Evolutionary conservation across 2,888 invertebrate species (phyloP), one percentile per base, ranked within the genome.

Genomic region (Teleogryllus oceanicus): DNA sequence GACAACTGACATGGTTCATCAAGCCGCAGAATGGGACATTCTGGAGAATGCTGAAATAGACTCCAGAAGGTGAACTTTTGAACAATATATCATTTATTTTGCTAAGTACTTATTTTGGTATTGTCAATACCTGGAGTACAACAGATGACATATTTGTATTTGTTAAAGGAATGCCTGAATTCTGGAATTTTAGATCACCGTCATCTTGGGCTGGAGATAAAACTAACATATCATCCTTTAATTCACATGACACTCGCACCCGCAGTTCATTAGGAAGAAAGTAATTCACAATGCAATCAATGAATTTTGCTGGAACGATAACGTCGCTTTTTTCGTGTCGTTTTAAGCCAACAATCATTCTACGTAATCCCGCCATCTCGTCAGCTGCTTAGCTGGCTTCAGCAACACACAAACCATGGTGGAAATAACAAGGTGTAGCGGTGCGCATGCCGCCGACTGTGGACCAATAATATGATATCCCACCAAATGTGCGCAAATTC

Each of bases 31-130:
- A 82, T 18, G n/a, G 84, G 84, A 80, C 84, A 84, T 49, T 81
- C 81, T 75, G 82, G 81, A 20, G 84, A 83, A 78, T 84, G 84
- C 83, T 83, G 74, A 12, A 83, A 83, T 62, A 16, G 62, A 62
- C n/a, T 62, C n/a, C 62, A 77, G 80, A 75, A 78, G n/a, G 37
- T n/a, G n/a, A 76, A 21, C 16, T 21, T 20, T 24, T 76, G 37
- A 21, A 2, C 20, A 12, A 21, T 24, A 13, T 1, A 21, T 20
- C 4, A 37, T 10, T 74, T n/a, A n/a, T 10, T 10, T 20, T 16
- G 21, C 10, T 74, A 12, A 74, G 11, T 18, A 21, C 18, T 74
- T 74, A 16, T 12, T 74, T 21, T 20, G n/a, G 21, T 12, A 74
- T 74, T 13, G 21, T n/a, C 2, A n/a, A 20, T 18, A 20, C 21